Evolutionary conservation across 1,140 invertebrate genomes (phyloP).

Genomic region (Papilio helenus): DNA sequence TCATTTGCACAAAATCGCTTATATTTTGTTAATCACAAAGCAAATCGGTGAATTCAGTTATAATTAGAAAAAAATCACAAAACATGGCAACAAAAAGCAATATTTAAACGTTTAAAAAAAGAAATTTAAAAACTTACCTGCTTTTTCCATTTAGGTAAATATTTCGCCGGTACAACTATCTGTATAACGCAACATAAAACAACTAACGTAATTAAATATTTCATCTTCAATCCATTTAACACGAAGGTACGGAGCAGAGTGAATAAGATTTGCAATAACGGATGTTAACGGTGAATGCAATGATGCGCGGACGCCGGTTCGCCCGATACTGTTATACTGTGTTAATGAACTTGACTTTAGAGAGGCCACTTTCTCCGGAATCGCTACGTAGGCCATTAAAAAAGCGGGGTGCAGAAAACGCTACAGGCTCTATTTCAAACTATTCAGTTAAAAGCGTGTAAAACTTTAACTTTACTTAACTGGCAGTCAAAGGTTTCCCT

Average conservation of each 20-base stretch:
- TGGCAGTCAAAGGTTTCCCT: too few relatives aligned
- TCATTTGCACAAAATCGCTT: too few relatives aligned
- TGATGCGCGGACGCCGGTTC: slow-evolving; percentile 45
- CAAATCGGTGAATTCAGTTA: neutral
- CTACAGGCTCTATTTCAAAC: too few relatives aligned
- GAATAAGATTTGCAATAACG: slow-evolving; percentile 38
- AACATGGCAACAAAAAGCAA: neutral
- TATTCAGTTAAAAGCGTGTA: too few relatives aligned
- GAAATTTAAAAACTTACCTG: slow-evolving; percentile 80
- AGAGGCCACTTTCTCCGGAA: slow-evolving; percentile 72
- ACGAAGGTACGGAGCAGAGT: neutral
- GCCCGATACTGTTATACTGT: slow-evolving; percentile 68
- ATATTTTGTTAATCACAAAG: neutral
- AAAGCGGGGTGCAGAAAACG: slow-evolving; percentile 40
- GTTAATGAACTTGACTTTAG: slow-evolving; percentile 77
- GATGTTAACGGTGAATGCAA: slow-evolving; percentile 36
- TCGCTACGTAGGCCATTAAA: slow-evolving; percentile 58
- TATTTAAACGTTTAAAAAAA: neutral
- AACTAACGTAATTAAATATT: slow-evolving; percentile 50
- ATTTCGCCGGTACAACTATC: slow-evolving; percentile 81
- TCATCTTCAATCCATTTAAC: slow-evolving; percentile 62
- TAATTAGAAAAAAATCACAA: too few relatives aligned
- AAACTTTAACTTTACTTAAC: too few relatives aligned
- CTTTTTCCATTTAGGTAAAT: slow-evolving; percentile 92
- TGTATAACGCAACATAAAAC: slow-evolving; percentile 63